Base-by-base conservation (phyloP, 2,113 vertebrate genomes). In the Cephalophus harveyi region DNA sequence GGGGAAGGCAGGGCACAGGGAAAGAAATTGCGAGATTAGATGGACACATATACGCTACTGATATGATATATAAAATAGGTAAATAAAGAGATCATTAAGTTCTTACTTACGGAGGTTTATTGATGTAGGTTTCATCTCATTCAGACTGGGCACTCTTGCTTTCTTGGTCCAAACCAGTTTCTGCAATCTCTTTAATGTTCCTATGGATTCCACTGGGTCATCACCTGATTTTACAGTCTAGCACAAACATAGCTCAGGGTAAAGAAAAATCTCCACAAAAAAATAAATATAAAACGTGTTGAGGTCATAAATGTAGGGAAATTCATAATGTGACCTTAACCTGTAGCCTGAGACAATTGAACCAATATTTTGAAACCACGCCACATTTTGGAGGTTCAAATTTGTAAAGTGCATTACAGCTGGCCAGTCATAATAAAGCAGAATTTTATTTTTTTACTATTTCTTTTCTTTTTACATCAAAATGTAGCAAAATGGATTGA, bases 171-270 rank as follows among this genome's bases (percentile, higher is more conserved):
- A 98, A 6, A 99, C 98, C 83, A 99, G 96, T 85, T 99, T 99
- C 97, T 99, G 99, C 28, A 99, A 84, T 94, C 98, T 98, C 97
- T 99, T 99, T 25, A 99, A 96, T 23, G 98, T 99, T 89, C 99
- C 98, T 90, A 95, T 98, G 6, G 98, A 97, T 98, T 99, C 99
- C 23, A 89, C 40, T 81, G 97, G 85, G 74, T 98, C 99, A 78
- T 98, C 98, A 54, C 98, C 97, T 71, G 95, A 17, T 93, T 99
- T 98, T 93, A 94, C 30, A 2, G 25, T 89, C 99, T 99, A 98
- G n/a, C 60, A 93, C 93, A 96, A 97, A 97, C 97, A 96, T 10
- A n/a, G 6, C 6, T 94, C 67, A 83, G 87, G 89, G 71, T 96
- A 95, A 93, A 95, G 62, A 90, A 84, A 88, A 79, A 92, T 67